These are phyloP conservation scores for Drosophila orosa DNA, from an alignment of 1,140 invertebrate genomes.

Conservation along the genomic window DNA sequence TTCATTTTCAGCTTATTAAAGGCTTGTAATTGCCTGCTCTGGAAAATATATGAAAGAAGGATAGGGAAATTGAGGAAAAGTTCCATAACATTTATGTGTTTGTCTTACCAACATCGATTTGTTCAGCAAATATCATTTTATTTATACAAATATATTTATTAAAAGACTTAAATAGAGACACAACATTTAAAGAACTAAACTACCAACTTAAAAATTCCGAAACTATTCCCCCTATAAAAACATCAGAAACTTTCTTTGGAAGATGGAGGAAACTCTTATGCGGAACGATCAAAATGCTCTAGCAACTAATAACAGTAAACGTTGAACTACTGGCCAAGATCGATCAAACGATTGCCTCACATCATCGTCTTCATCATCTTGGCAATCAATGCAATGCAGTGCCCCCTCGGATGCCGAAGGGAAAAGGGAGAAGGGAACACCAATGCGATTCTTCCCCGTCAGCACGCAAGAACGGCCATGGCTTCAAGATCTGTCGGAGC, in stretches of 20 bases:
- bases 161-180: too few species aligned
- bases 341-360: conserved; percentile 71
- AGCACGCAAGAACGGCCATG: conserved; percentile 41
- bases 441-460: conserved; percentile 49
- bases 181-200: too few species aligned
- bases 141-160: neutral
- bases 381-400: conserved; percentile 36
- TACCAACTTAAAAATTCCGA: too few species aligned
- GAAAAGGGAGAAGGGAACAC: conserved; percentile 2
- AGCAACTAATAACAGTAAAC: conserved; percentile 71
- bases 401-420: conserved; percentile 6
- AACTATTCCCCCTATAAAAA: neutral
- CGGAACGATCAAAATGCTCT: conserved; percentile 48
- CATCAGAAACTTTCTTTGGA: conserved; percentile 3
- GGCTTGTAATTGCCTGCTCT: conserved; percentile 8
- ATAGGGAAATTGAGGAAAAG: neutral
- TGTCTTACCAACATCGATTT: too few species aligned
- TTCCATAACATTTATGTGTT: too few species aligned
- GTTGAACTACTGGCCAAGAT: conserved; percentile 75
- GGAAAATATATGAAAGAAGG: neutral
- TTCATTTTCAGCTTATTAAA: conserved; percentile 39
- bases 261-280: conserved; percentile 15
- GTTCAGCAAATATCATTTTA: neutral
- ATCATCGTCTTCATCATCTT: conserved; percentile 61
- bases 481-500: conserved; percentile 33